Percentiles rank a stretch among this genome's conserved stretches.
Evolutionary conservation across 2,888 invertebrate genomes (phyloP).

Genomic region (Apeira syringaria): DNA sequence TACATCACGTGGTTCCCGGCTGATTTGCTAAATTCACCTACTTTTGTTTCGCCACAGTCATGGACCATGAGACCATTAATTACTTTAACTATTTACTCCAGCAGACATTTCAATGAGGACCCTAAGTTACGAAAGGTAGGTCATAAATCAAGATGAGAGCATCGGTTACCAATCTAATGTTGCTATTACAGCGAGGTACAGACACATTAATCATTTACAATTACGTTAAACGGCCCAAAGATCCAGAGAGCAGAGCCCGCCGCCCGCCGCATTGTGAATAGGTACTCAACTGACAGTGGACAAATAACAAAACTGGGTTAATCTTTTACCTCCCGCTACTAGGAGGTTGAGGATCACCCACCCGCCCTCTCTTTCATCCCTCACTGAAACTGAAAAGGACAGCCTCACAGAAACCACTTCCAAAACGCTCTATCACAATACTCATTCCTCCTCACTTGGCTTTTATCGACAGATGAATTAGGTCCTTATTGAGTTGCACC

Average conservation of each 20-base stretch:
- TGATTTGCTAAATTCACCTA: no score
- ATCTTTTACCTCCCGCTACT: slow-evolving; percentile 79
- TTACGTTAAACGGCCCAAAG: slow-evolving; percentile 79
- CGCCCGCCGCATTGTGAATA: slow-evolving; percentile 79
- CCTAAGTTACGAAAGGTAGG: slow-evolving; percentile 45
- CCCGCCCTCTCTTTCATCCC: slow-evolving; percentile 55
- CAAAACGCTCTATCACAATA: slow-evolving; percentile 51
- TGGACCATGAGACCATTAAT: no score
- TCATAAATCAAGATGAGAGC: slow-evolving; percentile 70
- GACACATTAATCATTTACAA: slow-evolving; percentile 81
- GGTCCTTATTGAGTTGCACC: slow-evolving; percentile 47
- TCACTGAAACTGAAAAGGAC: slow-evolving; percentile 66
- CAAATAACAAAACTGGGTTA: slow-evolving; percentile 84
- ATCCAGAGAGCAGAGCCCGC: slow-evolving; percentile 71
- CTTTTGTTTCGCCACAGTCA: no score
- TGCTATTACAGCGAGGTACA: slow-evolving; percentile 67
- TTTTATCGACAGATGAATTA: slow-evolving; percentile 43
- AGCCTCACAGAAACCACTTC: slow-evolving; percentile 40
- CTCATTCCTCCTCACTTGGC: slow-evolving; percentile 31
- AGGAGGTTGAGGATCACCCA: slow-evolving; percentile 71
- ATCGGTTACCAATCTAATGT: slow-evolving; percentile 68
- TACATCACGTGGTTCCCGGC: no score
- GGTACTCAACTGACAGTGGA: slow-evolving; percentile 83
- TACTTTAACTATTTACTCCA: slow-evolving; percentile 20
- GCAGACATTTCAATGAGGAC: slow-evolving; percentile 39